A percentile compares a stretch with the other conserved stretches of the same genome.
Evolutionary conservation across 1,140 invertebrate genomes (phyloP).

Genomic region (Trachelipus rathkii): DNA sequence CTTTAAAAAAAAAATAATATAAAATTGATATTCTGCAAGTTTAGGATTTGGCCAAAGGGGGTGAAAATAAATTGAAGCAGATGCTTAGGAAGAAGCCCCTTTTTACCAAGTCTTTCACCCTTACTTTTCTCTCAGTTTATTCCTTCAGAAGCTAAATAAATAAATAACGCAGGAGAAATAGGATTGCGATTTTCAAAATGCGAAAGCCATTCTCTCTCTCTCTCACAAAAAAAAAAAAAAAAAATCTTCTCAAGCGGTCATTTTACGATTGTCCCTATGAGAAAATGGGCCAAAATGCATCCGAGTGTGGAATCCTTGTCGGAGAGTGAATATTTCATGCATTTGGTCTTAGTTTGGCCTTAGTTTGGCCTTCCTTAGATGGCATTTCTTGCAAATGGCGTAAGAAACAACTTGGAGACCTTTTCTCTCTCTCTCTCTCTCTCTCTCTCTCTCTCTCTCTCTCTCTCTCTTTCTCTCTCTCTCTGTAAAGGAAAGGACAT

Average conservation of each 20-base stretch:
- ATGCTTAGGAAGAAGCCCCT: too few species aligned
- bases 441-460: too few species aligned
- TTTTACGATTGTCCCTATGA: constrained; percentile 9
- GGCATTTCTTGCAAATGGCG: constrained; percentile 1
- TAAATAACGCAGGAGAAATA: neutral
- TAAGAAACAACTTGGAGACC: neutral
- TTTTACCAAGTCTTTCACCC: neutral
- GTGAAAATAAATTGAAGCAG: too few species aligned
- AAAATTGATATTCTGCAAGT: too few species aligned
- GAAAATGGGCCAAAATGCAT: constrained; percentile 1
- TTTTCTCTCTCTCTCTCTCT: too few species aligned
- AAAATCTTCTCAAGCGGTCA: neutral
- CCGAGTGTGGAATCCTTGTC: neutral
- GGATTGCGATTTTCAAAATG: neutral
- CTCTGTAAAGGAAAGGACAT: neutral
- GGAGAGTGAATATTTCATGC: constrained; percentile 3
- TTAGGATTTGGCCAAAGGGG: too few species aligned
- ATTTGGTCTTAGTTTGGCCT: neutral
- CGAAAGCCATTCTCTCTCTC: neutral
- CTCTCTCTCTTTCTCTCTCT: too few species aligned
- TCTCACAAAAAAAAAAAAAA: too few species aligned
- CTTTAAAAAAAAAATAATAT: too few species aligned
- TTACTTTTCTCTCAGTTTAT: neutral
- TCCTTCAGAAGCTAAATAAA: neutral
- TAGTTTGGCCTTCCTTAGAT: neutral